Evolutionary conservation across 2,113 vertebrate species (phyloP).

Genomic region (Triplophysa dalaica): DNA sequence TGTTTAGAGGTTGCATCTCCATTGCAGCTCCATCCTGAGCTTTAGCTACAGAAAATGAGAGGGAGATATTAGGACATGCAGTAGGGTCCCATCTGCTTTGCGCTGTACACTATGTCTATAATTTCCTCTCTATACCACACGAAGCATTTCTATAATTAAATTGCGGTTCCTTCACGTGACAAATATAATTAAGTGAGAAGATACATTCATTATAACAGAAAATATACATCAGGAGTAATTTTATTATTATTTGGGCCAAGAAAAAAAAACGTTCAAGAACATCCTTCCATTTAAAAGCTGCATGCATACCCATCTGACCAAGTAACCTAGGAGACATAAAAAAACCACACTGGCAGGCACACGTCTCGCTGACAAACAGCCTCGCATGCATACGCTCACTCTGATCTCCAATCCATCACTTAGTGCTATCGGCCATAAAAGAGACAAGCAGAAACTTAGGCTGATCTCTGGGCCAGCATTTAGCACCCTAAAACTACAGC

Average conservation of each 20-base stretch:
- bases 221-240: neutral
- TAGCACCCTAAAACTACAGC: slow-evolving; percentile 56
- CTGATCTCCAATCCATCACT: slow-evolving; percentile 33
- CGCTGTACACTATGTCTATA: neutral
- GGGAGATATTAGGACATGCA: neutral
- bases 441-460: neutral
- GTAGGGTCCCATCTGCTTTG: neutral
- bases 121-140: neutral
- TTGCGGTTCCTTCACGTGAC: neutral
- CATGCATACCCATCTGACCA: slow-evolving; percentile 53
- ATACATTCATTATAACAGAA: neutral
- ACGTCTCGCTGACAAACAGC: neutral
- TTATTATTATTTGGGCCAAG: neutral
- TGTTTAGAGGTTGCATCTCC: slow-evolving; percentile 99
- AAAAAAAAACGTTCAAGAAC: slow-evolving; percentile 1
- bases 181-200: neutral
- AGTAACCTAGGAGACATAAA: slow-evolving; percentile 61
- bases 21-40: slow-evolving; percentile 97
- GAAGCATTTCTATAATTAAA: slow-evolving; percentile 17
- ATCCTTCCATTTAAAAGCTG: slow-evolving; percentile 44
- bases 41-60: slow-evolving; percentile 78
- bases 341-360: slow-evolving; percentile 16
- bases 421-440: slow-evolving; percentile 5
- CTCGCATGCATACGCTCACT: neutral
- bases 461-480: slow-evolving; percentile 48